Evolutionary conservation across 1,140 invertebrate genomes (phyloP).

Genomic region (Diabrotica virgifera): DNA sequence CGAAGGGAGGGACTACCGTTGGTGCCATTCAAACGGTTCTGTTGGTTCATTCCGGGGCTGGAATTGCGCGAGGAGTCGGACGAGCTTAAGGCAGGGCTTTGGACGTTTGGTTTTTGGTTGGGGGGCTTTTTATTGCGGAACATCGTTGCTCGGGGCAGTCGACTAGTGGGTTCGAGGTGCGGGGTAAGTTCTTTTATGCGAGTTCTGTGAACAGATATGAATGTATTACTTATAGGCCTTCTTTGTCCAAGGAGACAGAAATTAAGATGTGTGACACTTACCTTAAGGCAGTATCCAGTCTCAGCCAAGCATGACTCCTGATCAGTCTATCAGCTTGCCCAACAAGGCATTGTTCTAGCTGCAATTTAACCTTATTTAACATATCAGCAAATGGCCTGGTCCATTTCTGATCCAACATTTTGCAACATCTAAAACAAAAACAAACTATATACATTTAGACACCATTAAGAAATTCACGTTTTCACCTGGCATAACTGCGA

Average conservation of each 20-base stretch:
- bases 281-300: slow-evolving; percentile 58
- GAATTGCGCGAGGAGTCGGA: slow-evolving; percentile 64
- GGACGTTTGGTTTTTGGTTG: slow-evolving; percentile 45
- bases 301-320: slow-evolving; percentile 60
- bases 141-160: slow-evolving; percentile 49
- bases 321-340: slow-evolving; percentile 60
- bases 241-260: not conserved
- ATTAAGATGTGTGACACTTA: slow-evolving; percentile 15
- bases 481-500: slow-evolving; percentile 57
- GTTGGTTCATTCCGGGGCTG: slow-evolving; percentile 62
- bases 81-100: slow-evolving; percentile 53
- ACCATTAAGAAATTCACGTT: slow-evolving; percentile 17
- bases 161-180: slow-evolving; percentile 33
- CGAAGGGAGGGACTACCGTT: slow-evolving; percentile 47
- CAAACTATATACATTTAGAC: slow-evolving; percentile 30
- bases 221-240: not conserved
- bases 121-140: slow-evolving; percentile 44
- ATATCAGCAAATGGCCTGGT: slow-evolving; percentile 37
- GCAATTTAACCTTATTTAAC: slow-evolving; percentile 48
- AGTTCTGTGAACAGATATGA: slow-evolving; percentile 24
- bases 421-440: slow-evolving; percentile 31
- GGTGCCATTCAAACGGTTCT: slow-evolving; percentile 45
- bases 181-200: slow-evolving; percentile 40
- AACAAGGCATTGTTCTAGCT: slow-evolving; percentile 62
- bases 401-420: slow-evolving; percentile 41